Percentiles rank a stretch among this genome's conserved stretches.
phyloP scores from a whole-genome alignment of 2,797 vertebrate genomes.

The Oryzias dopingdopingensis region DNA sequence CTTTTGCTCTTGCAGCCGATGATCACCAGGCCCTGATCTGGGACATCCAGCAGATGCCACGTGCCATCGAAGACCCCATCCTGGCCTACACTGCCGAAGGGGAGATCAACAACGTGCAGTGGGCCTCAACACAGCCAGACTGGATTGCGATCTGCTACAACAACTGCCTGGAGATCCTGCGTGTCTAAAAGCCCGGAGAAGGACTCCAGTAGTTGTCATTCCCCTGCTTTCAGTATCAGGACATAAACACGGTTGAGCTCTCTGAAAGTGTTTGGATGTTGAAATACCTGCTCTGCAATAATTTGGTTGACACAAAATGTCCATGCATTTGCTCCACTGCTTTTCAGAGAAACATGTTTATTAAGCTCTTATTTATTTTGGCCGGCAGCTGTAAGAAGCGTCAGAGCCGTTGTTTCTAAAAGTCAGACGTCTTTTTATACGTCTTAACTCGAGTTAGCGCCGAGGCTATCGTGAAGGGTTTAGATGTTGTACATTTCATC shows the following conservation, averaged over 20 bases:
- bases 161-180: constrained; percentile 97
- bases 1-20: constrained; percentile 78
- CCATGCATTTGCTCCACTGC: constrained; percentile 28
- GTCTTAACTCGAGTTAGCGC: constrained; percentile 43
- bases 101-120: constrained; percentile 99
- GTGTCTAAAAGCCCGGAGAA: constrained; percentile 79
- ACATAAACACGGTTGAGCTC: constrained; percentile 47
- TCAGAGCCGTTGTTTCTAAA: constrained; percentile 17
- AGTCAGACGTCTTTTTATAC: constrained; percentile 50
- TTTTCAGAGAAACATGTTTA: constrained; percentile 41
- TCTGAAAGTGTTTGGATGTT: constrained; percentile 37
- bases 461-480: constrained; percentile 48
- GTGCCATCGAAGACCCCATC: constrained; percentile 98
- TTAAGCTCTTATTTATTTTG: constrained; percentile 70
- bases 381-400: constrained; percentile 39
- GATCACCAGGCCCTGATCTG: constrained; percentile 99
- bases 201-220: constrained; percentile 32
- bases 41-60: constrained; percentile 99
- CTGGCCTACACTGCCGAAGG: constrained; percentile 97
- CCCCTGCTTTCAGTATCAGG: constrained; percentile 25
- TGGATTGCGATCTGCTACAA: constrained; percentile 99
- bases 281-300: constrained; percentile 37
- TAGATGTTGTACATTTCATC: constrained; percentile 48
- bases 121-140: constrained; percentile 98
- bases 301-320: constrained; percentile 57